Base-by-base conservation (phyloP, 2,113 vertebrate genomes). In the Pithys albifrons region DNA sequence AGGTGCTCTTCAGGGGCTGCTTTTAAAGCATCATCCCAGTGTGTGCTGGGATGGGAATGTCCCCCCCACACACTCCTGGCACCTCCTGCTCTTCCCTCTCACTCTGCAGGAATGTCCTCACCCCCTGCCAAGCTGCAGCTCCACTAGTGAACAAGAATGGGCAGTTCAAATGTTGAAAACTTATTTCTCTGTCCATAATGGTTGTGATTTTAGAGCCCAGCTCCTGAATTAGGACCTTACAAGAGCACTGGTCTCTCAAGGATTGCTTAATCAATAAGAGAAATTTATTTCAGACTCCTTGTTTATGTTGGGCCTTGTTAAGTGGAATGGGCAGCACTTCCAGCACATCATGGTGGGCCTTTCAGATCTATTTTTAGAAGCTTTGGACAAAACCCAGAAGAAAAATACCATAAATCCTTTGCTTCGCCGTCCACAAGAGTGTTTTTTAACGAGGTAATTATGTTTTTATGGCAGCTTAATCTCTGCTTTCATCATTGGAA, bases 381-480 rank as follows among this genome's bases (percentile, higher is more conserved):
- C 41, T 73, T 91, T 97, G 93, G 80, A 69, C 83, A 57, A 94
- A 90, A 90, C 85, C 69, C 85, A 84, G 85, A 67, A 90, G 85
- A 86, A 90, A 81, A 78, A 75, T 39, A 29, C 6, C 70, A 39
- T 59, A 87, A 95, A 91, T 89, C 33, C 61, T 88, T 95, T 86
- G 88, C 90, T 94, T 78, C 9, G 2, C 49, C 62, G 76, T 59
- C 72, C 41, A 57, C 0, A 3, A 81, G 91, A 93, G 82, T 33
- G 85, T 31, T 90, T 86, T 92, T 86, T 88, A 94, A 94, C 1
- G 4, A 92, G 92, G 72, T 71, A 92, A 91, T 96, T 94, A 92
- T 37, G 49, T 39, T 92, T 96, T 94, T 95, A 89, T 84, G 86
- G 92, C 4, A 11, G 69, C 69, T 86, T 84, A 91, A 92, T 94